Evolutionary conservation across 2,888 invertebrate genomes (phyloP).

Genomic region (Aethes cnicana): DNA sequence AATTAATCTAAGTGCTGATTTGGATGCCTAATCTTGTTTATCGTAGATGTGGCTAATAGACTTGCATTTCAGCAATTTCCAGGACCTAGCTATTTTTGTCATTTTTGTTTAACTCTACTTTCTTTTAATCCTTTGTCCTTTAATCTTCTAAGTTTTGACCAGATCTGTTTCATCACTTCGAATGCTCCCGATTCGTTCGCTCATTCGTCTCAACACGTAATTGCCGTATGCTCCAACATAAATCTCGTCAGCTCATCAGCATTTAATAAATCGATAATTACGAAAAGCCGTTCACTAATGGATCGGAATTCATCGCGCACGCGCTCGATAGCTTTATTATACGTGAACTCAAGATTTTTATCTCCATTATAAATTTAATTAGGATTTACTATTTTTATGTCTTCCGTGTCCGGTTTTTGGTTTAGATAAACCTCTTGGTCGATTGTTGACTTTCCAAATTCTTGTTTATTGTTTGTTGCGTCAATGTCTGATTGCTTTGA

Average conservation of each 20-base stretch:
- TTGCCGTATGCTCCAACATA: conserved; percentile 49
- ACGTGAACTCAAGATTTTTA: conserved; percentile 58
- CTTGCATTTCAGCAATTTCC: too few species aligned
- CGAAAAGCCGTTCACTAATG: conserved; percentile 57
- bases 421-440: conserved; percentile 62
- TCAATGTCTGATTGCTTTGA: too few species aligned
- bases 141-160: neutral
- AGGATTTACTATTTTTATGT: conserved; percentile 61
- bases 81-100: too few species aligned
- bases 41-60: too few species aligned
- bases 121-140: too few species aligned
- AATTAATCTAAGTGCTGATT: too few species aligned
- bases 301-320: conserved; percentile 60
- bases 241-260: conserved; percentile 58
- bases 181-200: neutral
- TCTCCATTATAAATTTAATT: conserved; percentile 68
- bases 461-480: conserved; percentile 35
- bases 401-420: conserved; percentile 56
- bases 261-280: conserved; percentile 70
- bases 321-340: conserved; percentile 72
- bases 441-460: conserved; percentile 50
- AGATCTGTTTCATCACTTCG: neutral
- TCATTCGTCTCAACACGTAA: conserved; percentile 1
- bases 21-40: too few species aligned
- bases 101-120: too few species aligned